Base-by-base conservation (phyloP, 2,113 vertebrate species). In the Nerophis ophidion region DNA sequence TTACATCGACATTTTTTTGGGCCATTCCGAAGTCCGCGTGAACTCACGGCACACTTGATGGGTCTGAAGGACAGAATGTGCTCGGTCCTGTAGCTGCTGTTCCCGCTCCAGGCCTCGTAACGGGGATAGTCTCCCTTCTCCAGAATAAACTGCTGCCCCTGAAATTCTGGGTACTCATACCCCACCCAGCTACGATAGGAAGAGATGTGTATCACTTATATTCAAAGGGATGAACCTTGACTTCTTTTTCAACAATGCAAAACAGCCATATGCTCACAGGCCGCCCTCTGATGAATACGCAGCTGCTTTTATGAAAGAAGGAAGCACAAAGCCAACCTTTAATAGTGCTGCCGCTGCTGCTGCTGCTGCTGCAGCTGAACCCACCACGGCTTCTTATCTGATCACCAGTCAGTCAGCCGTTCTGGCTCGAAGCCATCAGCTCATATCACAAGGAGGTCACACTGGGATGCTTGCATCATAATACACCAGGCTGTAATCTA, bases 141-240 rank as follows among this genome's bases (percentile, higher is more conserved):
- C 86, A 98, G 88, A 80, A 98, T 94, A 68, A 98, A 98, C 87
- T 98, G 94, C 88, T 98, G 96, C 57, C 96, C 97, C 89, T 96
- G 94, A 89, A 93, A 97, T 79, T 98, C 94, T 0, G 95, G 94
- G 79, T 98, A 95, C 80, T 98, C 95, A 6, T 89, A 98, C 44
- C 93, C 94, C 65, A 96, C 92, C 93, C 94, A 98, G 36, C 94
- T 97, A 55, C 15, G 48, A 50, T 6, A 6, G 47, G 15, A 47
- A 15, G 11, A 26, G 57, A 59, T 10, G 40, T 12, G 47, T 11
- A 44, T 10, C 7, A 14, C 15, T 56, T 59, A 47, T 49, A 49
- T 49, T 6, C 47, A 48, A 4, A 49, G n/a, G 26, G 8, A 47
- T 5, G 26, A 15, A 48, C 11, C 14, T 26, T 59, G 11, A 12